Conservation (phyloP, 2,888 invertebrate genomes). For the Chymomyza procnemis region DNA sequence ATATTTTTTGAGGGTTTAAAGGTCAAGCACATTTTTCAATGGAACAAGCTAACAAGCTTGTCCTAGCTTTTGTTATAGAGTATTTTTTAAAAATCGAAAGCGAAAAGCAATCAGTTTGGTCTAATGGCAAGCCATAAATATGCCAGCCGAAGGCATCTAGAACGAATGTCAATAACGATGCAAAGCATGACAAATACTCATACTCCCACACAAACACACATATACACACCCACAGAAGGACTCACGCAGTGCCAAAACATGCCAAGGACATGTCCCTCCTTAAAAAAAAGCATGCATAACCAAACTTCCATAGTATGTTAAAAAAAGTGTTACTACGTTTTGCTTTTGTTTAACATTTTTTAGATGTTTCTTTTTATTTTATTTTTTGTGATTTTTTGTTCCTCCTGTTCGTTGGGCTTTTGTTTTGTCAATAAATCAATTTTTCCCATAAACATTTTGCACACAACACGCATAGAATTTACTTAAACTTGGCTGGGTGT, state of each 20-base stretch:
- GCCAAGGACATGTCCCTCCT: constrained; percentile 42
- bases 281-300: constrained; percentile 16
- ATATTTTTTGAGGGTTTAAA: no score
- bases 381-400: no score
- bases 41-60: neutral
- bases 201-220: neutral
- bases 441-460: constrained; percentile 61
- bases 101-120: constrained; percentile 74
- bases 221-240: neutral
- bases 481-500: constrained; percentile 19
- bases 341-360: constrained; percentile 26
- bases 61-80: neutral
- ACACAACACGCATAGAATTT: constrained; percentile 59
- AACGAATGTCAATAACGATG: constrained; percentile 1
- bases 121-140: constrained; percentile 76
- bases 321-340: constrained; percentile 51
- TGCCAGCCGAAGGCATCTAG: constrained; percentile 31
- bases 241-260: constrained; percentile 26
- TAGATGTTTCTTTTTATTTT: constrained; percentile 11
- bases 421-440: constrained; percentile 75
- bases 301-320: constrained; percentile 28
- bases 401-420: constrained; percentile 20
- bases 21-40: no score
- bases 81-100: constrained; percentile 51
- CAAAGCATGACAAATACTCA: neutral